Evolutionary conservation across 53 echinoderm and acorn worm genomes (phyloP), one percentile per base, ranked within the genome.

Genomic region (Astropecten irregularis): DNA sequence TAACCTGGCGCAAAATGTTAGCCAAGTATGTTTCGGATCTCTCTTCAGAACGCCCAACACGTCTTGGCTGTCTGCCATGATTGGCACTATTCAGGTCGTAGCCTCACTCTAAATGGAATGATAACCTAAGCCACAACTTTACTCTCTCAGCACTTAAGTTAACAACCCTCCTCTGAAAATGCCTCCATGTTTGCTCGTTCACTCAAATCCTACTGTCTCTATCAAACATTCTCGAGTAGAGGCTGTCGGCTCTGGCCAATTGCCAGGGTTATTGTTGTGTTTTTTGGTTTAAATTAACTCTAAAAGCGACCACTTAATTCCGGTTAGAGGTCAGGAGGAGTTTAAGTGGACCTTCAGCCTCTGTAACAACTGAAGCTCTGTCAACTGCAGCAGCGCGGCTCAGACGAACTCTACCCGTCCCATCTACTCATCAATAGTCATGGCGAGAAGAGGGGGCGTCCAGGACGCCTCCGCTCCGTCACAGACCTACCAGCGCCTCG

Each of bases 361-460:
- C 27, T 40, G 76, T 0, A 76, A 40, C 57, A 58, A 55, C 76
- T 65, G 65, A n/a, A n/a, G n/a, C n/a, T n/a, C n/a, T n/a, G n/a
- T n/a, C n/a, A n/a, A n/a, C n/a, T n/a, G n/a, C n/a, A n/a, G n/a
- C n/a, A n/a, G n/a, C n/a, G n/a, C n/a, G n/a, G n/a, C n/a, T n/a
- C n/a, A n/a, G n/a, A n/a, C n/a, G n/a, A n/a, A n/a, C n/a, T n/a
- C n/a, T n/a, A n/a, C n/a, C n/a, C n/a, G n/a, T n/a, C n/a, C n/a
- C n/a, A n/a, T n/a, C n/a, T n/a, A n/a, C n/a, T n/a, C n/a, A n/a
- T n/a, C n/a, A n/a, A n/a, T n/a, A n/a, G n/a, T n/a, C n/a, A n/a
- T n/a, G n/a, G n/a, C n/a, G n/a, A n/a, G n/a, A n/a, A n/a, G n/a
- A n/a, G n/a, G n/a, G n/a, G n/a, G n/a, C n/a, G n/a, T n/a, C n/a